Evolutionary conservation across 2,797 vertebrate species (phyloP), one percentile per base, ranked within the genome.

Genomic region (Myotis pilosus): DNA sequence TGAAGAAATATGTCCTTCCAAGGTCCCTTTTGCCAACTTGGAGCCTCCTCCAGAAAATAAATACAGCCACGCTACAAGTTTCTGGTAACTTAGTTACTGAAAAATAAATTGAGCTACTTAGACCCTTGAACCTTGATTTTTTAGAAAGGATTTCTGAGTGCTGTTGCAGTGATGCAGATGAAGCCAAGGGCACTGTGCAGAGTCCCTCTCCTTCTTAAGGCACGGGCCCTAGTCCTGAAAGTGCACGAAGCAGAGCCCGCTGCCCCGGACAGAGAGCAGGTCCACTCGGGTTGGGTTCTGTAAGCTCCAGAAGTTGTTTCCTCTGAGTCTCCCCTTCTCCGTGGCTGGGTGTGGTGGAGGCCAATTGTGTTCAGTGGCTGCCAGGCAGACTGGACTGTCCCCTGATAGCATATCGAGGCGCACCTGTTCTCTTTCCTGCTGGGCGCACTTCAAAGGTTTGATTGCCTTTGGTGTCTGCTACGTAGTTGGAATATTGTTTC

Each of bases 1-100:
- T 98, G 98, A 98, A 98, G 98, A 98, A 98, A 98, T 98, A 97
- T 97, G 98, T 98, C 97, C 97, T 98, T 98, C 97, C 95, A 98
- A 98, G 91, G 97, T 97, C 96, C 94, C 96, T 92, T 98, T 93
- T 98, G 98, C 97, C 98, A 98, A 98, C 95, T 98, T 98, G 98
- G 98, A 98, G 97, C 97, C 97, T 97, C 75, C 94, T 97, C 96
- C 97, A 98, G 96, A 98, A 98, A 98, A 98, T 98, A 98, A 98
- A 98, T 98, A 98, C 96, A 97, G 97, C 98, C 97, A 97, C 75
- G 89, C 97, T 98, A 96, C 96, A 96, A 98, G 96, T 97, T 96
- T 96, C 97, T 98, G 98, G 98, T 98, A 98, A 98, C 98, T 98
- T 98, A 98, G 98, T 98, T 98, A 98, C 98, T 98, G 97, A 98